Conservation (phyloP, 2,113 vertebrate species). For the Sciurus niger region DNA sequence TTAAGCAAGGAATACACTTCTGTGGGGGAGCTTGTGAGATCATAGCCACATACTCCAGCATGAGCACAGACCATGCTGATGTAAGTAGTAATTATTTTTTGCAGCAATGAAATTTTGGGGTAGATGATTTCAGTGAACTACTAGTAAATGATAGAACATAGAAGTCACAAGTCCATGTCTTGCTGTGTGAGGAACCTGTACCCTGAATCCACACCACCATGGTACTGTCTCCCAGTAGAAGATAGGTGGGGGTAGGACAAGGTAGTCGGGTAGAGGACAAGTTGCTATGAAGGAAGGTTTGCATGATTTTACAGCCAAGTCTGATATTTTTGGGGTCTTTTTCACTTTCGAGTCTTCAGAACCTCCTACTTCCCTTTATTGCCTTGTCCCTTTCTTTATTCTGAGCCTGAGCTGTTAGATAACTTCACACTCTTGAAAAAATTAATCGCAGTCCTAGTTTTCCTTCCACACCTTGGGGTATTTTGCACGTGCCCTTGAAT, state of each 20-base stretch:
- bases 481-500: constrained; percentile 66
- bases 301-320: neutral
- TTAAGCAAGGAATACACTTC: neutral
- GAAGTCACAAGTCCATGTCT: neutral
- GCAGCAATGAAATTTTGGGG: neutral
- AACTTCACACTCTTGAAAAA: constrained; percentile 60
- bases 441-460: neutral
- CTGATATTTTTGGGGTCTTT: constrained; percentile 7
- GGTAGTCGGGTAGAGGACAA: neutral
- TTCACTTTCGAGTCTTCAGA: neutral
- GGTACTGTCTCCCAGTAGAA: neutral
- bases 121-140: neutral
- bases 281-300: neutral
- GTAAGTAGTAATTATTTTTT: neutral
- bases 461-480: neutral
- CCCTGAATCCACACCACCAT: fast-evolving
- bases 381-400: constrained; percentile 59
- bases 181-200: neutral
- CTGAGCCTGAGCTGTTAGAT: neutral
- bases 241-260: neutral
- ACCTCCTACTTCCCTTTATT: neutral
- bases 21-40: neutral
- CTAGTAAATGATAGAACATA: neutral
- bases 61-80: neutral
- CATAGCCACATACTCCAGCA: neutral